Base-by-base conservation (phyloP, 1,140 invertebrate genomes). In the Hylyphantes graminicola region DNA sequence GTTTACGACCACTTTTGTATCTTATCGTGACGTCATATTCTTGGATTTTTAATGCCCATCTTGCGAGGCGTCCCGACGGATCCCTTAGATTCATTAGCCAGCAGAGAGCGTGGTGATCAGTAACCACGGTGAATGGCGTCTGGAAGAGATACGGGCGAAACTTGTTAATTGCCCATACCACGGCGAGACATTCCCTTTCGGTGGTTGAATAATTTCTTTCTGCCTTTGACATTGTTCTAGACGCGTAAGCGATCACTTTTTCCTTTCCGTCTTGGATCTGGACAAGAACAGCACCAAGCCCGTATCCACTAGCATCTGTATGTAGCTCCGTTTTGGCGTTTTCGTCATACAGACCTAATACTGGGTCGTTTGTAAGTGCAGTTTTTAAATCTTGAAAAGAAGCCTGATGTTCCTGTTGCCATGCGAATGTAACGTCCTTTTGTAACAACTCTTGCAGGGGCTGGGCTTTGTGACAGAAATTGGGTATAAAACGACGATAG, bases 251-350 rank as follows among this genome's bases (percentile, higher is more conserved):
- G 1, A 35, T 35, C 5, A 35, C 35, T 5, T 35, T 35, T 54
- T 73, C 72, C 19, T 59, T 55, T 0, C 19, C 7, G 1, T 74
- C 15, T 57, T 74, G 72, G 0, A 74, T 74, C 15, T 74, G 72
- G 1, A 74, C 72, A 57, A 74, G 57, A 3, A 74, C 17, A 11
- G 53, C 51, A 0, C 72, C 51, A 5, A 35, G 9, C 19, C 9
- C 72, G 9, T 59, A 74, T 11, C 72, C 72, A 17, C 72, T 74
- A 0, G 72, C 72, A 6, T 74, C 72, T 0, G 72, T 57, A 35
- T 74, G 72, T 0, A 57, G 53, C 19, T 74, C 53, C 0, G n/a
- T 74, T 0, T 53, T 10, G 0, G 72, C 72, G 5, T 74, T 57
- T 57, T 54, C 19, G 11, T 74, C 72, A 19, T 19, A 74, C 1